These are phyloP conservation scores for Lonchura striata DNA, from an alignment of 2,113 vertebrate genomes.

Conservation along the genomic window DNA sequence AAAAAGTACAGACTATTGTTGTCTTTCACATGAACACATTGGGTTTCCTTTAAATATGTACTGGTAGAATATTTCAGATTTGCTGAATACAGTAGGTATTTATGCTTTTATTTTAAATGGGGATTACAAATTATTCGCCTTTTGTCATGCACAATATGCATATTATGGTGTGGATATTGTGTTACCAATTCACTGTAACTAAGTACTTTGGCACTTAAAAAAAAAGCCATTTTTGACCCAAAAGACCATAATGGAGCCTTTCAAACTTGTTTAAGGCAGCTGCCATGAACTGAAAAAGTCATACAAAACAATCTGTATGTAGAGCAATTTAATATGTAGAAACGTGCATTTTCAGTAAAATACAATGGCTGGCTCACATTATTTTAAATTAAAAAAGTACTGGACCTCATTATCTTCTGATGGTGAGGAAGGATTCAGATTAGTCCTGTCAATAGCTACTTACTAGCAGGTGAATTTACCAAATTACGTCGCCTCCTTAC, in stretches of 20 bases:
- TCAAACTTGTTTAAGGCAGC: constrained; percentile 58
- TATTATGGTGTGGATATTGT: constrained; percentile 56
- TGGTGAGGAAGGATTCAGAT: constrained; percentile 20
- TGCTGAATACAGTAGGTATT: constrained; percentile 64
- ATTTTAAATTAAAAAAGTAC: constrained; percentile 22
- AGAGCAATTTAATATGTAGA: constrained; percentile 44
- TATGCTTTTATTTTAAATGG: constrained; percentile 67
- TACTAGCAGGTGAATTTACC: constrained; percentile 22
- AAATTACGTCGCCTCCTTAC: background rate
- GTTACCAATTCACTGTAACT: constrained; percentile 68
- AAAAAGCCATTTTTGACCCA: constrained; percentile 4
- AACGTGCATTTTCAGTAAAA: constrained; percentile 63
- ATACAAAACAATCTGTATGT: constrained; percentile 25
- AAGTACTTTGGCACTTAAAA: constrained; percentile 58
- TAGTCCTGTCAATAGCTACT: constrained; percentile 20
- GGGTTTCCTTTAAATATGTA: constrained; percentile 25
- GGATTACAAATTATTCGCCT: constrained; percentile 64
- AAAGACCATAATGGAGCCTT: constrained; percentile 47
- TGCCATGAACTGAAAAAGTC: constrained; percentile 24
- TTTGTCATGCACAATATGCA: constrained; percentile 57
- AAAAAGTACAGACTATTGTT: background rate
- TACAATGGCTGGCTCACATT: constrained; percentile 34
- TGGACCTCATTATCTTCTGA: constrained; percentile 3
- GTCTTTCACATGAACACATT: background rate
- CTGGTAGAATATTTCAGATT: background rate